Conservation (phyloP, 2,113 vertebrate genomes). For the Dryoscopus gambensis region DNA sequence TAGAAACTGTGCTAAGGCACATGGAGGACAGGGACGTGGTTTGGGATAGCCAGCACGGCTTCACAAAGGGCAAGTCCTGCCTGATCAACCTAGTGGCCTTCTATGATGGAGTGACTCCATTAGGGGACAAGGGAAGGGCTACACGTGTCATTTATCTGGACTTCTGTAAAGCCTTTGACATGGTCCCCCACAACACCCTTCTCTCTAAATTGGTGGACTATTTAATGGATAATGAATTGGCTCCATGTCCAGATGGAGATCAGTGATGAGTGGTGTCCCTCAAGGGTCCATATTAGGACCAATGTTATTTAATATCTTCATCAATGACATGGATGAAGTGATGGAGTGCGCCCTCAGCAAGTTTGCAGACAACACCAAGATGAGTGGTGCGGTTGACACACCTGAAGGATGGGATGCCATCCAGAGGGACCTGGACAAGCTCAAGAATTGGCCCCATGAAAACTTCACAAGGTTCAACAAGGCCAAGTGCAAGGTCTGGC, state of each 20-base stretch:
- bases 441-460: too few relatives aligned
- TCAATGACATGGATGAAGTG: background rate
- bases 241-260: background rate
- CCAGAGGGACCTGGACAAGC: too few relatives aligned
- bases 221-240: background rate
- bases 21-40: background rate
- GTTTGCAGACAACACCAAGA: background rate
- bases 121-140: background rate
- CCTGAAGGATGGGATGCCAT: background rate
- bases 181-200: background rate
- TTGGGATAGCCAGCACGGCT: background rate
- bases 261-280: background rate
- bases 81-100: background rate
- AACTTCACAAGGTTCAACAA: too few relatives aligned
- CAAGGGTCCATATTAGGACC: background rate
- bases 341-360: background rate
- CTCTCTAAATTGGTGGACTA: background rate
- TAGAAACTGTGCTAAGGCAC: background rate
- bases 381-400: background rate
- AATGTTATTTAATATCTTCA: background rate
- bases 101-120: background rate
- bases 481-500: too few relatives aligned
- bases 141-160: background rate
- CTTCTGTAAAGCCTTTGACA: background rate
- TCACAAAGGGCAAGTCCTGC: background rate